Conservation (phyloP, 2,888 invertebrate genomes). For the Drosophila colorata region DNA sequence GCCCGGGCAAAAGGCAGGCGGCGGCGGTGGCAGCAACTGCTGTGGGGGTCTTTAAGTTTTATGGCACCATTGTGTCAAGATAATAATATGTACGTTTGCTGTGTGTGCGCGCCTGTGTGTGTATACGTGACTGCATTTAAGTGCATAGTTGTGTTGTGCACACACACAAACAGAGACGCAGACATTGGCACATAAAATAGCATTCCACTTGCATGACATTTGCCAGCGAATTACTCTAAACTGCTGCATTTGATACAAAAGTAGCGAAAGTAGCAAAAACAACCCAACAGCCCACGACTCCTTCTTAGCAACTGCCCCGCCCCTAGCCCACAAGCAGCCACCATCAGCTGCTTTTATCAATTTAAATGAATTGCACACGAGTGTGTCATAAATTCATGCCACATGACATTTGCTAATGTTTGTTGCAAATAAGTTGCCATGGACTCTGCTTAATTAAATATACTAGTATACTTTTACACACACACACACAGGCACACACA, state of each 20-base stretch:
- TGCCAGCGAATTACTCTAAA: conserved; percentile 78
- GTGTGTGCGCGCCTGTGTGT: conserved; percentile 16
- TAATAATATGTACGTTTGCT: conserved; percentile 76
- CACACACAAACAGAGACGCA: conserved; percentile 28
- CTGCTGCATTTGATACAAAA: conserved; percentile 72
- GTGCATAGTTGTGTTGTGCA: conserved; percentile 77
- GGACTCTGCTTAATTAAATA: conserved; percentile 68
- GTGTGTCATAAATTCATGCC: conserved; percentile 79
- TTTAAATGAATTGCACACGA: conserved; percentile 81
- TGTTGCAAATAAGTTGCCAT: conserved; percentile 56
- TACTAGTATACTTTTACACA: conserved; percentile 35
- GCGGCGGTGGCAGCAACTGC: conserved; percentile 50
- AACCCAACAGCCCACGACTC: conserved; percentile 7
- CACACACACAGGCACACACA: neutral
- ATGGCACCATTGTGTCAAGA: conserved; percentile 83
- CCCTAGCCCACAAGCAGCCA: neutral
- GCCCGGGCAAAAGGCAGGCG: conserved; percentile 9
- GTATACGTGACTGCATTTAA: conserved; percentile 80
- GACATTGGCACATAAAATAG: conserved; percentile 64
- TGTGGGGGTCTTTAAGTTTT: conserved; percentile 81
- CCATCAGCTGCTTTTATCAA: conserved; percentile 75
- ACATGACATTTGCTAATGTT: conserved; percentile 77
- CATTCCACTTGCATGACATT: conserved; percentile 75
- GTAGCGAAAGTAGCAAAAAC: conserved; percentile 43
- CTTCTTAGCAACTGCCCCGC: neutral